These are phyloP conservation scores for Polydrusus pterygomalis DNA, from an alignment of 2,888 invertebrate species.

Conservation along the genomic window DNA sequence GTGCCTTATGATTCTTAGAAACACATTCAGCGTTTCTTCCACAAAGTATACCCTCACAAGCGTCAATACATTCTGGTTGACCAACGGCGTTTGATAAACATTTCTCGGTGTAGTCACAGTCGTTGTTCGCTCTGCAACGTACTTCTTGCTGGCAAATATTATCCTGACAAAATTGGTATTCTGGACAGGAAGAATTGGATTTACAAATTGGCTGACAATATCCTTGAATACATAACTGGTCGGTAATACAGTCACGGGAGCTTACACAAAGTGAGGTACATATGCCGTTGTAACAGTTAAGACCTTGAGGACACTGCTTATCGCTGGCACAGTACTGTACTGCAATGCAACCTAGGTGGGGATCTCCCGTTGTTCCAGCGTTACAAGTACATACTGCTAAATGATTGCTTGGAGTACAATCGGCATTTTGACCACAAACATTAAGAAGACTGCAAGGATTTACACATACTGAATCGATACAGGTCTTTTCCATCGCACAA, in stretches of 20 bases:
- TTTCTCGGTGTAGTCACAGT: constrained; percentile 84
- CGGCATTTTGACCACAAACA: constrained; percentile 88
- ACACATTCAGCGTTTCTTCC: constrained; percentile 89
- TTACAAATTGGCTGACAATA: constrained; percentile 91
- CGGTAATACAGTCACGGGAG: constrained; percentile 88
- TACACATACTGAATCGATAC: constrained; percentile 86
- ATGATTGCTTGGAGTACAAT: constrained; percentile 85
- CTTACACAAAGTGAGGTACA: constrained; percentile 86
- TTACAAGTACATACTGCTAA: constrained; percentile 89
- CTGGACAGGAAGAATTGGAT: constrained; percentile 86
- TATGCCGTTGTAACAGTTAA: constrained; percentile 88
- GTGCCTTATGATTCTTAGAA: constrained; percentile 82
- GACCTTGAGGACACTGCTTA: constrained; percentile 87
- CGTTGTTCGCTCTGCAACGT: constrained; percentile 82
- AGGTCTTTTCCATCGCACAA: constrained; percentile 82
- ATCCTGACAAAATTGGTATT: constrained; percentile 88
- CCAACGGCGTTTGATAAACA: constrained; percentile 83
- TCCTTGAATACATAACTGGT: constrained; percentile 89
- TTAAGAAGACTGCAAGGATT: constrained; percentile 88
- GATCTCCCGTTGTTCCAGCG: constrained; percentile 89
- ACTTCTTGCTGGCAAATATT: constrained; percentile 90
- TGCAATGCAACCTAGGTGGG: constrained; percentile 87
- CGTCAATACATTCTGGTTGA: constrained; percentile 84
- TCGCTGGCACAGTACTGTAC: constrained; percentile 89
- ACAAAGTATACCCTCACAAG: constrained; percentile 84